Evolutionary conservation across 2,113 vertebrate genomes (phyloP).

Genomic region (Orthochromis malagaraziensis): DNA sequence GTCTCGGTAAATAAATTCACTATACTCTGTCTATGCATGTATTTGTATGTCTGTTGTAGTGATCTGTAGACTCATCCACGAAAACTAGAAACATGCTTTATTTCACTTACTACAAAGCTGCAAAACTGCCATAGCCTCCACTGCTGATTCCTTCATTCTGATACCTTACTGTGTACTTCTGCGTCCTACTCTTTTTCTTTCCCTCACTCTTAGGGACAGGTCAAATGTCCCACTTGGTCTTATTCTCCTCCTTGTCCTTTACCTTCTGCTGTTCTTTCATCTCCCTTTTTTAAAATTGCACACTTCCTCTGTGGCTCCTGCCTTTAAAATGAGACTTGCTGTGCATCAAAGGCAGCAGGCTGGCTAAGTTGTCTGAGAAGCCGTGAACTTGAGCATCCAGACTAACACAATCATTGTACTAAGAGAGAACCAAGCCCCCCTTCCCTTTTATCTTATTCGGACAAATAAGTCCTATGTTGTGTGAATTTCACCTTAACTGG

Average conservation of each 20-base stretch:
- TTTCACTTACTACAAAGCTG: neutral
- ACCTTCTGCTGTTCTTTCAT: neutral
- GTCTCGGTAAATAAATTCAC: conserved; percentile 83
- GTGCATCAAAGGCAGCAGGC: neutral
- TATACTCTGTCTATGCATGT: neutral
- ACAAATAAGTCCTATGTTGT: neutral
- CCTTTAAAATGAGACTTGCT: neutral
- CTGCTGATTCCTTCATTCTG: neutral
- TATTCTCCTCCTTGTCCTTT: neutral
- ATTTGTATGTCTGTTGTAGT: neutral
- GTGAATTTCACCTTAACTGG: neutral
- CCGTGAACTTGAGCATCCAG: neutral
- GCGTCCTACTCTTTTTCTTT: neutral
- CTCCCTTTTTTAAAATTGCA: neutral
- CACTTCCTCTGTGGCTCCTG: neutral
- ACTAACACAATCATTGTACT: neutral
- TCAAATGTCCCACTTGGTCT: neutral
- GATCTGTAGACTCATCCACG: neutral
- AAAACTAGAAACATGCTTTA: neutral
- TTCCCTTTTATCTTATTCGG: neutral
- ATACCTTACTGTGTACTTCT: neutral
- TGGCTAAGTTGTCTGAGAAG: neutral
- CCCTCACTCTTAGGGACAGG: neutral
- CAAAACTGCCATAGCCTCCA: neutral
- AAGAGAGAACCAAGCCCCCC: neutral